Conservation (phyloP, 2,797 vertebrate species). For the Aulostomus chinensis region DNA sequence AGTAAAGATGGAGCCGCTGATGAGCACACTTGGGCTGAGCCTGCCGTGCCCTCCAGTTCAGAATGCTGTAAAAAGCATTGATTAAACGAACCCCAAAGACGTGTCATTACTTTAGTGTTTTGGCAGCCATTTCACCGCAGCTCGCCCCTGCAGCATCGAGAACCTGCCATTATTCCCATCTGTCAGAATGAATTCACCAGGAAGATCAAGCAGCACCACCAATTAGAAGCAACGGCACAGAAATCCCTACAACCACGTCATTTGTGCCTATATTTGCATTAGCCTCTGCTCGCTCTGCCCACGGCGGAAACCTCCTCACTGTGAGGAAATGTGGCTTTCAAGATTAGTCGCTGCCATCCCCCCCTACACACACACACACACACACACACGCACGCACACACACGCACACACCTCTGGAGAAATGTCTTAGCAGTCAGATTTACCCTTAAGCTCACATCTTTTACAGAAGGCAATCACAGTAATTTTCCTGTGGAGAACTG, state of each 20-base stretch:
- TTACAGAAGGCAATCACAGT: conserved; percentile 42
- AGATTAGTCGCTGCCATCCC: conserved; percentile 8
- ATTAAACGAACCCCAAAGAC: neutral
- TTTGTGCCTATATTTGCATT: conserved; percentile 17
- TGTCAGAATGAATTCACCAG: conserved; percentile 6
- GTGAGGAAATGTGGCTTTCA: conserved; percentile 31
- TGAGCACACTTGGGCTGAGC: too few relatives aligned
- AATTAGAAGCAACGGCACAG: conserved; percentile 5
- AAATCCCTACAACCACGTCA: neutral
- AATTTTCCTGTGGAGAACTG: conserved; percentile 37
- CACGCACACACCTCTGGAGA: conserved; percentile 3
- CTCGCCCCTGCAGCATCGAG: neutral
- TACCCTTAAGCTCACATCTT: conserved; percentile 38
- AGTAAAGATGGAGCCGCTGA: too few relatives aligned
- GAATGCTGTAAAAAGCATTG: too few relatives aligned
- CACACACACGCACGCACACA: neutral
- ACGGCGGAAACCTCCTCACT: conserved; percentile 10
- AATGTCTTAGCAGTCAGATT: conserved; percentile 32
- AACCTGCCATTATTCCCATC: neutral
- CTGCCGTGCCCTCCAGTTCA: too few relatives aligned
- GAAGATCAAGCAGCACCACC: conserved; percentile 7
- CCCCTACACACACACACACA: neutral
- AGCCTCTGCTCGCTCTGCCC: neutral
- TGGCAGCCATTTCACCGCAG: neutral
- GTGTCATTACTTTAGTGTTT: too few relatives aligned